Percentiles rank a stretch among this genome's conserved stretches.
These are phyloP conservation scores for Rhizoglyphus robini DNA, from an alignment of 1,140 invertebrate species.

Conservation along the genomic window DNA sequence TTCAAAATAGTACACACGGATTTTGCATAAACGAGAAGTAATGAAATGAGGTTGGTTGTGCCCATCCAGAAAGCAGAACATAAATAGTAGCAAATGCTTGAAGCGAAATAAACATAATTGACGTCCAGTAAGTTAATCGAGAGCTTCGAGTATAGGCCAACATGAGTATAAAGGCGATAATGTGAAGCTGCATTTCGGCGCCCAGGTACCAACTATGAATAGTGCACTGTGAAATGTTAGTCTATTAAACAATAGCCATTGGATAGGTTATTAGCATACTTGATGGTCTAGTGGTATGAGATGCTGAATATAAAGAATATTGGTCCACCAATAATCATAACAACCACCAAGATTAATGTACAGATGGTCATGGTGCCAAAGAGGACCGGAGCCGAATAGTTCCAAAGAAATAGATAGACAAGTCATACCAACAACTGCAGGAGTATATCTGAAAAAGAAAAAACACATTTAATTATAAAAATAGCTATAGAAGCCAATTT, in stretches of 20 bases:
- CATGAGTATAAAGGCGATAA: conserved; percentile 16
- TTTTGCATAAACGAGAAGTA: not conserved
- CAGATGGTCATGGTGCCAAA: not conserved
- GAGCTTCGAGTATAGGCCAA: not conserved
- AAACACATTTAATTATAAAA: no score
- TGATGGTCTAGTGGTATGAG: not conserved
- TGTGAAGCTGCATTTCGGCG: conserved; percentile 23
- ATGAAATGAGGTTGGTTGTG: not conserved
- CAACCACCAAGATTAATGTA: not conserved
- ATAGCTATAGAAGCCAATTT: no score
- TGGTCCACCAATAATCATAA: not conserved
- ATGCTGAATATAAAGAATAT: not conserved
- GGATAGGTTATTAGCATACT: not conserved
- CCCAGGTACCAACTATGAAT: conserved; percentile 23
- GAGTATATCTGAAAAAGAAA: not conserved
- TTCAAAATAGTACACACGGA: not conserved
- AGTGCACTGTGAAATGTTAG: conserved; percentile 17
- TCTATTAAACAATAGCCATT: not conserved
- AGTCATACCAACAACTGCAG: not conserved
- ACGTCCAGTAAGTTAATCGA: not conserved
- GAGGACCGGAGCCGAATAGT: not conserved
- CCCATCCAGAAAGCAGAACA: not conserved
- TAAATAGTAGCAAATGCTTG: not conserved
- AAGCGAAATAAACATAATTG: not conserved
- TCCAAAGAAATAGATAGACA: not conserved